A percentile compares a stretch with the other conserved stretches of the same genome.
Conservation (phyloP, 2,888 invertebrate genomes). For the Polydrusus pterygomalis region DNA sequence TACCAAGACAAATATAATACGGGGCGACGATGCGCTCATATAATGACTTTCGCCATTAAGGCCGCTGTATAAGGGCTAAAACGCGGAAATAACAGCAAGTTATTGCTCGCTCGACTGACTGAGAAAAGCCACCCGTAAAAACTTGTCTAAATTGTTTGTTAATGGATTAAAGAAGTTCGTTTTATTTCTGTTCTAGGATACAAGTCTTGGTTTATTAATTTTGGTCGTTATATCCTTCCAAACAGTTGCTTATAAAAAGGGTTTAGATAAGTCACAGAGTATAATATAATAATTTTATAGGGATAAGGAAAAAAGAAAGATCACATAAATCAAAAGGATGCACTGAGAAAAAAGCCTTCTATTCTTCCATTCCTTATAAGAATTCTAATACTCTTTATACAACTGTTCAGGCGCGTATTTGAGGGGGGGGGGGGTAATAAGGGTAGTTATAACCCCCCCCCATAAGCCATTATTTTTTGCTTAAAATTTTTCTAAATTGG, state of each 20-base stretch:
- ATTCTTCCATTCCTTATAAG: too few species aligned
- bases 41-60: conserved; percentile 49
- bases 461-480: too few species aligned
- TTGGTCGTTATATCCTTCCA: background rate
- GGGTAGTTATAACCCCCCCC: too few species aligned
- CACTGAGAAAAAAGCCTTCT: too few species aligned
- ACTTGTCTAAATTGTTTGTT: conserved; percentile 47
- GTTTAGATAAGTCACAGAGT: too few species aligned
- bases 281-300: too few species aligned
- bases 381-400: too few species aligned
- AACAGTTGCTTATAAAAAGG: too few species aligned
- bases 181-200: conserved; percentile 24
- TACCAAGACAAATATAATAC: conserved; percentile 50
- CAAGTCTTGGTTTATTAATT: background rate
- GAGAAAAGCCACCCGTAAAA: conserved; percentile 43
- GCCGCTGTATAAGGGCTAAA: conserved; percentile 43
- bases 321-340: background rate
- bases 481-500: too few species aligned
- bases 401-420: too few species aligned
- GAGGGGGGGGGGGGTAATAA: too few species aligned
- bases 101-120: conserved; percentile 45
- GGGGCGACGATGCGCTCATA: conserved; percentile 47
- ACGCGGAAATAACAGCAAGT: conserved; percentile 53
- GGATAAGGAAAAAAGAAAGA: too few species aligned
- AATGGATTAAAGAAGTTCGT: conserved; percentile 39